Percentiles rank a stretch among this genome's conserved stretches.
Conservation (phyloP, 2,113 vertebrate genomes). For the Corapipo altera region DNA sequence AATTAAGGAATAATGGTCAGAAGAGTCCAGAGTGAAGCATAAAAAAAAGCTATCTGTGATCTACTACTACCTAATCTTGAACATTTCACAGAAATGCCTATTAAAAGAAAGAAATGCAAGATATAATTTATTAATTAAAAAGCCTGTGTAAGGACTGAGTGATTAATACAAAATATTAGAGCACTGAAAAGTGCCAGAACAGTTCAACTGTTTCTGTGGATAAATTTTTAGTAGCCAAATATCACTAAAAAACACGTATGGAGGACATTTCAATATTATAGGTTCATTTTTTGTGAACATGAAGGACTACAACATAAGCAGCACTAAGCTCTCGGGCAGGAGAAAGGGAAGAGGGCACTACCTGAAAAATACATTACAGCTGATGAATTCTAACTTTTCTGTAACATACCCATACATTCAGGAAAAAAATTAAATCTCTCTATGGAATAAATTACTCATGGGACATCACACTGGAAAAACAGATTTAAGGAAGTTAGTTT, state of each 20-base stretch:
- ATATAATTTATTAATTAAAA: neutral
- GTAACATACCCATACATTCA: neutral
- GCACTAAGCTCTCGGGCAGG: neutral
- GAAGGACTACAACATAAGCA: neutral
- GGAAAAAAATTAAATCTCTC: neutral
- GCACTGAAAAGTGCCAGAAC: neutral
- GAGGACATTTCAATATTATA: neutral
- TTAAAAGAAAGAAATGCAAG: neutral
- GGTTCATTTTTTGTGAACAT: neutral
- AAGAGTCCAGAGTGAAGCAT: neutral
- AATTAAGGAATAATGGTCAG: slow-evolving; percentile 10
- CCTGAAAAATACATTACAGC: neutral
- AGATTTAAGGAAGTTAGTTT: neutral
- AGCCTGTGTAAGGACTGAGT: neutral
- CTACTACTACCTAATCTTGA: neutral
- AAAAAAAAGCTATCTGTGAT: neutral
- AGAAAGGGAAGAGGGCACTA: neutral
- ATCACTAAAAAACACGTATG: neutral
- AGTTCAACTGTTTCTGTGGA: neutral
- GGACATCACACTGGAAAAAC: neutral
- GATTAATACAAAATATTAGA: neutral
- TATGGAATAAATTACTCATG: neutral
- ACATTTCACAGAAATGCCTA: neutral
- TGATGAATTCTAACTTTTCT: neutral
- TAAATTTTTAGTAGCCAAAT: neutral